These are phyloP conservation scores for Rachycentron canadum DNA, from an alignment of 2,797 vertebrate genomes.

Conservation along the genomic window DNA sequence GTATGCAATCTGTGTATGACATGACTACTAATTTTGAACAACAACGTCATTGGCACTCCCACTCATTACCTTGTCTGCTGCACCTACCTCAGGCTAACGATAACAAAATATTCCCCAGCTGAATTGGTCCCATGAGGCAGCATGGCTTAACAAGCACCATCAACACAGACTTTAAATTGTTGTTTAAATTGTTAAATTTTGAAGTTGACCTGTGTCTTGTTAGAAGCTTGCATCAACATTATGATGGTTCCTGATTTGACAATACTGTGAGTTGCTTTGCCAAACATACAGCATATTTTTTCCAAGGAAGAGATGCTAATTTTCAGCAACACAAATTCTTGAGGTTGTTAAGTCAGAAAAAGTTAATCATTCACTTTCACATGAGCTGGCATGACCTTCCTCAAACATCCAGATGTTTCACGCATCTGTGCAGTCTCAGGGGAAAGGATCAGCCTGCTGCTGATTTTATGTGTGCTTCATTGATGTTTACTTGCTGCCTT, in stretches of 20 bases:
- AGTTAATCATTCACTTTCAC: background rate
- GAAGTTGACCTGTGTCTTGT: constrained; percentile 15
- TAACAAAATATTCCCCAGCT: constrained; percentile 4
- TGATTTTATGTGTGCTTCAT: constrained; percentile 32
- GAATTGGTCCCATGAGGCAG: constrained; percentile 21
- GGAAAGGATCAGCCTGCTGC: constrained; percentile 3
- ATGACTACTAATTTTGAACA: background rate
- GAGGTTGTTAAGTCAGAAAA: background rate
- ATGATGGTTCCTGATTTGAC: constrained; percentile 1
- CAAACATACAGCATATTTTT: background rate
- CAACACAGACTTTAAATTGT: constrained; percentile 17
- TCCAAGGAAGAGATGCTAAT: background rate
- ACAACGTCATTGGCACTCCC: background rate
- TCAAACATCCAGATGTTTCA: constrained; percentile 36
- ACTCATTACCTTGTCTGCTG: constrained; percentile 15
- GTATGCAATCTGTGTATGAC: background rate
- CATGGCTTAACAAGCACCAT: constrained; percentile 6
- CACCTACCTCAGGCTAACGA: constrained; percentile 16
- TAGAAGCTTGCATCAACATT: constrained; percentile 9
- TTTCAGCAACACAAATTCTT: background rate
- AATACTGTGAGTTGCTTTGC: background rate
- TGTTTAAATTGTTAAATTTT: background rate
- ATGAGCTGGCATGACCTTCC: constrained; percentile 10
- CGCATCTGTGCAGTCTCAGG: background rate
- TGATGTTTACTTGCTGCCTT: constrained; percentile 44